These are phyloP conservation scores for Pristionchus japonicus DNA, from an alignment of 2,888 invertebrate species.

Conservation along the genomic window DNA sequence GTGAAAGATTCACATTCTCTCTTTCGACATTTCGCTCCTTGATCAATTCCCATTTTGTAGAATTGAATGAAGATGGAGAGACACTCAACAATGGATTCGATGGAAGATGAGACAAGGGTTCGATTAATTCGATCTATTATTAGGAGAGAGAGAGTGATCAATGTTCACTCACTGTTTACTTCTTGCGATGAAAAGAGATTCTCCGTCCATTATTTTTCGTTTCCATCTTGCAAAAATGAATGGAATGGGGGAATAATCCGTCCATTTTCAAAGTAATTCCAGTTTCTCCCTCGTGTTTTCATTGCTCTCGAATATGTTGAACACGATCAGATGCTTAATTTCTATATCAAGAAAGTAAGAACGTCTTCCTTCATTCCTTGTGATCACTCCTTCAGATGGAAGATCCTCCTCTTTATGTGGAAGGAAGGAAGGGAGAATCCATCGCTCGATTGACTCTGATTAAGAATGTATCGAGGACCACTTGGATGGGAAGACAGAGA, in stretches of 20 bases:
- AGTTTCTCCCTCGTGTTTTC: conserved; percentile 34
- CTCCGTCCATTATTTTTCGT: neutral
- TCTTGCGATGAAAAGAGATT: neutral
- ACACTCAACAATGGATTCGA: conserved; percentile 22
- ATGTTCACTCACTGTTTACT: neutral
- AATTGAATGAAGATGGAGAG: conserved; percentile 8
- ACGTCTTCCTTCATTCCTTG: no score
- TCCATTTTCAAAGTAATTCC: neutral
- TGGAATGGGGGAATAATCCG: neutral
- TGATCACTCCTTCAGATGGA: neutral
- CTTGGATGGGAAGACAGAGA: conserved; percentile 40
- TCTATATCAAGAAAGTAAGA: conserved; percentile 44
- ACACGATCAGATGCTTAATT: conserved; percentile 26
- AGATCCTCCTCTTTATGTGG: conserved; percentile 20
- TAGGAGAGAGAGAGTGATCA: neutral
- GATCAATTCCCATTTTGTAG: neutral
- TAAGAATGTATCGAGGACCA: conserved; percentile 23
- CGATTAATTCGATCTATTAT: neutral
- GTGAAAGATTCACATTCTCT: neutral
- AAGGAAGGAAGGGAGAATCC: neutral
- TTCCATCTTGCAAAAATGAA: neutral
- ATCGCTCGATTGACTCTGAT: conserved; percentile 2
- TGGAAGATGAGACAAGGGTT: neutral
- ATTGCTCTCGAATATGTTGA: conserved; percentile 39
- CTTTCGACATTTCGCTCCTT: neutral